A percentile compares a stretch with the other conserved stretches of the same genome.
phyloP scores from a whole-genome alignment of 2,888 invertebrate genomes.

The Crossocerus cetratus region DNA sequence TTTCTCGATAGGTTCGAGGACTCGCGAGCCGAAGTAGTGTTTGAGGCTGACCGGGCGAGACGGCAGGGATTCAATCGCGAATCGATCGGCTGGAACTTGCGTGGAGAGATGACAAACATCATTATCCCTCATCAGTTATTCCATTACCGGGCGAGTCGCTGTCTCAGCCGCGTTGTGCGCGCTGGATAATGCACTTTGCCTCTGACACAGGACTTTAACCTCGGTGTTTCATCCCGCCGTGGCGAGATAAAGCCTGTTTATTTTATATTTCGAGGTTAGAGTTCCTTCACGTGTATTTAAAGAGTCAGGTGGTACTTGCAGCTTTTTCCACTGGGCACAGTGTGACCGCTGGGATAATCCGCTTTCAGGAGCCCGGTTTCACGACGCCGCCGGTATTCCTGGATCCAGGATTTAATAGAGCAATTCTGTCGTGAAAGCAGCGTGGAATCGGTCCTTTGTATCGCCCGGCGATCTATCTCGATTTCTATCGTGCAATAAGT shows the following conservation, averaged over 20 bases:
- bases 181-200: no score
- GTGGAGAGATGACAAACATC: constrained; percentile 5
- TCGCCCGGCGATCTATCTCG: not conserved
- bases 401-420: not conserved
- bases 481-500: constrained; percentile 1
- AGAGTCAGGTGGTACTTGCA: not conserved
- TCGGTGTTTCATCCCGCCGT: not conserved
- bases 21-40: no score
- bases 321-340: not conserved
- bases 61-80: not conserved
- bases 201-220: no score
- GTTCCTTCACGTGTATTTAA: no score
- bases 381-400: not conserved
- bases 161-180: no score
- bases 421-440: not conserved
- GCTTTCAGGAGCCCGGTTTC: not conserved
- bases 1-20: no score
- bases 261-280: no score
- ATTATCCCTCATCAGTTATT: constrained; percentile 5
- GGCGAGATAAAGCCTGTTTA: not conserved
- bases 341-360: not conserved
- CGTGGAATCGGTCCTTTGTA: not conserved
- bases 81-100: constrained; percentile 1
- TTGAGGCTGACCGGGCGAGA: no score
- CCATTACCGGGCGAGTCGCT: not conserved